phyloP scores from a whole-genome alignment of 2,113 vertebrate species.

The Otocyon megalotis region DNA sequence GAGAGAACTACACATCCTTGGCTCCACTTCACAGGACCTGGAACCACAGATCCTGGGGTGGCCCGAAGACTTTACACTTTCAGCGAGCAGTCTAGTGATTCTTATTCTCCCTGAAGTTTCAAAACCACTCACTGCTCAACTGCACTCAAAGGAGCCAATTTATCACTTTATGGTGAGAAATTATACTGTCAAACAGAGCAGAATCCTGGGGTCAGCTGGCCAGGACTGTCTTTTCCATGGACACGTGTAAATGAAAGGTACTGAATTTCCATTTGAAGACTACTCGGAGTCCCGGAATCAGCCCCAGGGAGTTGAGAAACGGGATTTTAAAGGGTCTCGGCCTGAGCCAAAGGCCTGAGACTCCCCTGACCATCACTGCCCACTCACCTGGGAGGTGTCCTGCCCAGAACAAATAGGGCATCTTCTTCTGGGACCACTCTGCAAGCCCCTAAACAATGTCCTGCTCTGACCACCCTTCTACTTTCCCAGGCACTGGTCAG shows the following conservation, averaged over 20 bases:
- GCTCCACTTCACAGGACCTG: not conserved
- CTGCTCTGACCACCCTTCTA: not conserved
- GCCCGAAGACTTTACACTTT: not conserved
- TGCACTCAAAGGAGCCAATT: not conserved
- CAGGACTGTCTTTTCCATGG: not conserved
- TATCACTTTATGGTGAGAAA: not conserved
- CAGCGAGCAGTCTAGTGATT: not conserved
- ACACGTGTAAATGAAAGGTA: not conserved
- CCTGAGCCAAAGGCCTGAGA: not conserved
- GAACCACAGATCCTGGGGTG: not conserved
- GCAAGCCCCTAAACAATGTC: not conserved
- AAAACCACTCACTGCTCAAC: not conserved
- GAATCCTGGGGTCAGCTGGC: not conserved
- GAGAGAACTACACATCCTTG: not conserved
- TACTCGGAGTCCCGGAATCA: not conserved
- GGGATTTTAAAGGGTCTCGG: not conserved
- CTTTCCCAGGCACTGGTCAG: not conserved
- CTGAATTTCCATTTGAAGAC: slow-evolving; percentile 1
- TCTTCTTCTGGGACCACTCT: not conserved
- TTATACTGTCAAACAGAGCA: not conserved
- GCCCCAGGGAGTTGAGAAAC: not conserved
- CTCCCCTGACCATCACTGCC: not conserved
- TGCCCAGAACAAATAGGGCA: not conserved
- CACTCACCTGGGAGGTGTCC: not conserved
- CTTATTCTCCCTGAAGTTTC: not conserved